phyloP scores from a whole-genome alignment of 1,140 invertebrate species.

The Daktulosphaira vitifoliae region DNA sequence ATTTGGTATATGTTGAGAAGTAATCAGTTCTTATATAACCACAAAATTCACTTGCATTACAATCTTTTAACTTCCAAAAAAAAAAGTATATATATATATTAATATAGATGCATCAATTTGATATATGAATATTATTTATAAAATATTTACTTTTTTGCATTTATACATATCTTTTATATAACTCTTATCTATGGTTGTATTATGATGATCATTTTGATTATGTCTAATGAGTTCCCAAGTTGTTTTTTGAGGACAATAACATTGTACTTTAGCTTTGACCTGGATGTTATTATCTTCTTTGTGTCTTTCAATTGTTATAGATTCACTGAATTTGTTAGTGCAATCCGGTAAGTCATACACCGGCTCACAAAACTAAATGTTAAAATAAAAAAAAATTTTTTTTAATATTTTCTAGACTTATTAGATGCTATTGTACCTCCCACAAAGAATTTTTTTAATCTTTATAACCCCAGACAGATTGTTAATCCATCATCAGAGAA shows the following conservation, averaged over 20 bases:
- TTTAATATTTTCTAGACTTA: no score
- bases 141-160: conserved; percentile 18
- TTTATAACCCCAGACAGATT: no score
- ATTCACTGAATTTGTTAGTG: conserved; percentile 34
- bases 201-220: conserved; percentile 22
- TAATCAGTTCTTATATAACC: conserved; percentile 46
- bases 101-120: no score
- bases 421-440: no score
- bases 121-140: no score
- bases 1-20: conserved; percentile 54
- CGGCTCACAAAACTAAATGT: conserved; percentile 42
- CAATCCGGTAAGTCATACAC: conserved; percentile 35
- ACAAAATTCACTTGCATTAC: conserved; percentile 47
- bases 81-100: neutral
- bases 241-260: conserved; percentile 15
- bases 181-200: neutral
- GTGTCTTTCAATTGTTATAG: conserved; percentile 35
- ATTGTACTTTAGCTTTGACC: conserved; percentile 2
- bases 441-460: no score
- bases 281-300: conserved; percentile 37
- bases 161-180: conserved; percentile 14
- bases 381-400: no score
- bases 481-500: no score
- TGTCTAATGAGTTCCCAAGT: conserved; percentile 9
- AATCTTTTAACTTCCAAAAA: conserved; percentile 45